Base-by-base conservation (phyloP, 2,888 invertebrate genomes). In the Leistus spinibarbis region DNA sequence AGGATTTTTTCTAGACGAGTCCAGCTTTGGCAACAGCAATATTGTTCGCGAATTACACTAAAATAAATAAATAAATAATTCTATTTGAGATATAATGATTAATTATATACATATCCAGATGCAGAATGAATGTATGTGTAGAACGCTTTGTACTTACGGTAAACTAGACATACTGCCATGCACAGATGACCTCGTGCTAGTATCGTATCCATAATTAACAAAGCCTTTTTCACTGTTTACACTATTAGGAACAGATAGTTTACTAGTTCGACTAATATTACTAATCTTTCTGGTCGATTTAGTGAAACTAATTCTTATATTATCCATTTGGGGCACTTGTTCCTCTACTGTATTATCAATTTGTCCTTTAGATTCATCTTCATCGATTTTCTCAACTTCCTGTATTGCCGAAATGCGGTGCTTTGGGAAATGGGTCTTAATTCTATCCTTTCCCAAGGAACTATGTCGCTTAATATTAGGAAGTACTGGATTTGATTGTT, bases 31-130 rank as follows among this genome's bases (percentile, higher is more conserved):
- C 81, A 85, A 71, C 85, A 86, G 76, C 86, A 86, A 76, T 86
- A 86, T 77, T 86, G 86, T 77, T 86, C 86, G 54, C 81, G 79
- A 54, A 84, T 81, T 0, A 86, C 83, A 53, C 86, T 86, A 79
- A 76, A 85, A 85, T 78, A 40, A 40, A 40, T n/a, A n/a, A n/a
- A n/a, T n/a, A n/a, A n/a, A n/a, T n/a, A n/a, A 76, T 76, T 71
- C 72, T 57, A 68, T 20, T 17, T 64, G 9, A 53, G 9, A 10
- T 13, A 53, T 13, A 53, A 53, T 53, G 9, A 10, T 53, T n/a
- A n/a, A n/a, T n/a, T n/a, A n/a, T n/a, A n/a, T n/a, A n/a, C n/a
- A n/a, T 60, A 60, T n/a, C 7, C 16, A 60, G 60, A 60, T 7
- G 60, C 16, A 60, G 17, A 4, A 56, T 56, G 17, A 4, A 24